A percentile compares a stretch with the other conserved stretches of the same genome.
Evolutionary conservation across 2,888 invertebrate genomes (phyloP).

Genomic region (Epirrhoe tristata): DNA sequence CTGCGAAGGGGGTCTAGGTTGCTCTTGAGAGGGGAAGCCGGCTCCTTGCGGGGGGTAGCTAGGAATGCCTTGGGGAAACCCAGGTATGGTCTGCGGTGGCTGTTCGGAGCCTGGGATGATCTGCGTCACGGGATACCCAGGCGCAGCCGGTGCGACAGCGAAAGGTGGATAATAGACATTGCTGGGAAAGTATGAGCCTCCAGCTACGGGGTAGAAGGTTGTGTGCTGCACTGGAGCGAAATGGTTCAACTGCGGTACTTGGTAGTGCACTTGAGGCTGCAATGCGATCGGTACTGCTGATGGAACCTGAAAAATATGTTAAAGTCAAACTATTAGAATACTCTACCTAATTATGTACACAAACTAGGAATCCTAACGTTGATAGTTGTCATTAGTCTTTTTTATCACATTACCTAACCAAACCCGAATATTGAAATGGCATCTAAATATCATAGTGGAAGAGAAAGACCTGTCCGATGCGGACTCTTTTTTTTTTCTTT

Average conservation of each 20-base stretch:
- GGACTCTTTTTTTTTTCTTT: too few relatives aligned
- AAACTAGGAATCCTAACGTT: too few relatives aligned
- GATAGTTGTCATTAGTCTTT: too few relatives aligned
- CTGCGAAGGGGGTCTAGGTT: conserved; percentile 30
- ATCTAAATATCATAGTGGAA: too few relatives aligned
- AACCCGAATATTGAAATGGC: too few relatives aligned
- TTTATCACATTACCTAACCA: too few relatives aligned
- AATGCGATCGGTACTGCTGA: conserved; percentile 54
- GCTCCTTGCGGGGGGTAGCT: conserved; percentile 37
- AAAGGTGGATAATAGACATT: conserved; percentile 57
- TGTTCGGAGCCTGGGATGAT: conserved; percentile 33
- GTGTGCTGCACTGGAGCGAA: conserved; percentile 58
- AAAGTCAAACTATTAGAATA: too few relatives aligned
- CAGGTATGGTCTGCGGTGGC: conserved; percentile 35
- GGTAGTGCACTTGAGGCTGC: conserved; percentile 65
- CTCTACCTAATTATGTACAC: too few relatives aligned
- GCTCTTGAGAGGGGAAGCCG: conserved; percentile 45
- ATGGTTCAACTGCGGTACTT: conserved; percentile 57
- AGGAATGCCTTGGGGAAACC: conserved; percentile 36
- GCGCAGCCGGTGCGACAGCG: conserved; percentile 49
- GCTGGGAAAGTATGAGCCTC: conserved; percentile 61
- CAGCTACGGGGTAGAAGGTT: conserved; percentile 58
- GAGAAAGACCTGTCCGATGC: too few relatives aligned
- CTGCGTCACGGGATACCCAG: conserved; percentile 44
- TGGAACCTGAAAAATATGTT: conserved; percentile 61